phyloP scores from a whole-genome alignment of 53 echinoderm and acorn worm genomes.

The Patiria pectinifera region DNA sequence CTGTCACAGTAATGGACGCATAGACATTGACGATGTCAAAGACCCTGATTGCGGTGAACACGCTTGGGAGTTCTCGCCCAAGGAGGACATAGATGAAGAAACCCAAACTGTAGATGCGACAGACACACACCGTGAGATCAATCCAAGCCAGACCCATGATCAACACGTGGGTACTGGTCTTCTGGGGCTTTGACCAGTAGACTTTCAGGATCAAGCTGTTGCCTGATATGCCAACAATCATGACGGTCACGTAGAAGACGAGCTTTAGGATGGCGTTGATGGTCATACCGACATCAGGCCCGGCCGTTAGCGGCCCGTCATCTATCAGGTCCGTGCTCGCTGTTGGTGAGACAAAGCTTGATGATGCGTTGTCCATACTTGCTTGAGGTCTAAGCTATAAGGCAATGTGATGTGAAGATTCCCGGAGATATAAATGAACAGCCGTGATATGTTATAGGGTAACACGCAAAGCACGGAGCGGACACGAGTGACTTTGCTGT shows the following conservation, averaged over 20 bases:
- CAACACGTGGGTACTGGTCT: slow-evolving; percentile 27
- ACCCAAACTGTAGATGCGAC: neutral
- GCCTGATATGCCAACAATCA: slow-evolving; percentile 9
- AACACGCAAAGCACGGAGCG: too few relatives aligned
- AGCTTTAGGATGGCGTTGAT: slow-evolving; percentile 42
- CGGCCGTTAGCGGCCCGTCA: neutral
- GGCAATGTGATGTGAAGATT: neutral
- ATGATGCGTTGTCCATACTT: neutral
- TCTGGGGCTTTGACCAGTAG: slow-evolving; percentile 17
- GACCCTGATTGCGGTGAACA: neutral
- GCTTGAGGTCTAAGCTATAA: neutral
- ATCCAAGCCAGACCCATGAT: slow-evolving; percentile 31
- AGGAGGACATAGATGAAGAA: neutral
- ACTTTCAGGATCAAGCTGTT: slow-evolving; percentile 19
- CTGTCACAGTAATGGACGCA: neutral
- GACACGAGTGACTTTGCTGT: too few relatives aligned
- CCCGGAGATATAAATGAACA: neutral
- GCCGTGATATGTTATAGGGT: neutral
- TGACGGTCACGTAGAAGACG: slow-evolving; percentile 34
- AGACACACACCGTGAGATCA: slow-evolving; percentile 5
- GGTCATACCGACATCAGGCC: slow-evolving; percentile 26
- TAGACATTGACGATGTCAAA: slow-evolving; percentile 6
- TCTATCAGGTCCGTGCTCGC: neutral
- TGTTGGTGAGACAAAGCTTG: neutral
- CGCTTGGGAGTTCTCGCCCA: neutral